Evolutionary conservation across 2,797 vertebrate species (phyloP), one percentile per base, ranked within the genome.

Genomic region (Spinus pinus): DNA sequence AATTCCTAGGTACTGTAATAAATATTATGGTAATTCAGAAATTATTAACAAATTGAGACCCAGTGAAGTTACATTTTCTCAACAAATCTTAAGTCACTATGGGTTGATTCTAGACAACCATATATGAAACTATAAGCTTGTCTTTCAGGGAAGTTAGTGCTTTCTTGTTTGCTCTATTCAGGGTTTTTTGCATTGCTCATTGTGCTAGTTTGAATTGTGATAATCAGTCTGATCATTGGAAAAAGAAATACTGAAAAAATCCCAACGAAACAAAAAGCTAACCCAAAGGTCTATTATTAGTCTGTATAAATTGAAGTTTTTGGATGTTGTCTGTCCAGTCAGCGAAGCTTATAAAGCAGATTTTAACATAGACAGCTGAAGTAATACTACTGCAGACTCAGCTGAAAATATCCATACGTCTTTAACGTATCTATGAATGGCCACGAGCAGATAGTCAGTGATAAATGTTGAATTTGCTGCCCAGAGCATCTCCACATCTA

Each of bases 331-430:
- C 47, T 46, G 20, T 70, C 14, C 12, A 23, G 15, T 47, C 30
- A 87, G 9, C 35, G 33, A 49, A 25, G 19, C 12, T 87, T 79
- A 12, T 28, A 51, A 75, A 58, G 23, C 21, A n/a, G 28, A 70
- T 62, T 77, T 77, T 62, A 75, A 51, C 18, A 8, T 3, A 39
- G 61, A 72, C 16, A 74, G 2, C 16, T 66, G 25, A 79, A 61
- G 24, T 72, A 50, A 20, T 65, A 50, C 12, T 75, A 20, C 46
- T 65, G 39, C 39, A 47, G 27, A 46, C 44, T 64, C n/a, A 70
- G 8, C n/a, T 44, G 56, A 58, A 85, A 65, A 10, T 44, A 13
- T 35, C 4, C 3, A 0, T 39, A 8, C 0, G 0, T 74, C 25
- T 84, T 81, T 62, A 33, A 58, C 9, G 0, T 62, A 25, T 9